These are phyloP conservation scores for Drosophila chauvacae DNA, from an alignment of 1,140 invertebrate species.

Conservation along the genomic window DNA sequence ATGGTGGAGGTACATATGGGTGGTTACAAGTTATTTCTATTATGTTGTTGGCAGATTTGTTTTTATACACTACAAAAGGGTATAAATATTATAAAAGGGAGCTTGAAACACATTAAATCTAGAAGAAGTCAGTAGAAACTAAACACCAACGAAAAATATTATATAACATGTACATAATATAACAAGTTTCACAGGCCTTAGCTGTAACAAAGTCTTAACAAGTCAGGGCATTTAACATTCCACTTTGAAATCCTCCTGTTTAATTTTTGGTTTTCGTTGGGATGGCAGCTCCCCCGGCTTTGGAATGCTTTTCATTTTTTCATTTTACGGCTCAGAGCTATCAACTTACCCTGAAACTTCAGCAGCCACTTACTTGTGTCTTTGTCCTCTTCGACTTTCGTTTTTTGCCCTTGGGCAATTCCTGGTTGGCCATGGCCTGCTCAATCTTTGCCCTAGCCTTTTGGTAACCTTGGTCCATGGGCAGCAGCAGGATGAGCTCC, in stretches of 20 bases:
- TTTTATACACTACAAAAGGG: not conserved
- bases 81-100: not conserved
- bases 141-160: not conserved
- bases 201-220: not conserved
- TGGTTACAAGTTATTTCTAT: not conserved
- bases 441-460: slow-evolving; percentile 63
- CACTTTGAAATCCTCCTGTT: not conserved
- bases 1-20: not conserved
- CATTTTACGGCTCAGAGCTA: slow-evolving; percentile 8
- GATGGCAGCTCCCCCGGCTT: not conserved
- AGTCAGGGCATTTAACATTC: not conserved
- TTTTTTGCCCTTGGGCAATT: slow-evolving; percentile 23
- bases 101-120: not conserved
- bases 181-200: not conserved
- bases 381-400: slow-evolving; percentile 43
- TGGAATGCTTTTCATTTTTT: slow-evolving; percentile 2
- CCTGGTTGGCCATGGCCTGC: slow-evolving; percentile 28
- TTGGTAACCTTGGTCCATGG: slow-evolving; percentile 36
- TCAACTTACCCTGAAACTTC: slow-evolving; percentile 10
- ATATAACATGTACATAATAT: not conserved
- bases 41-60: not conserved
- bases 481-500: slow-evolving; percentile 55
- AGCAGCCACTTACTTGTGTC: slow-evolving; percentile 25
- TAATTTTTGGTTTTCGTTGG: not conserved
- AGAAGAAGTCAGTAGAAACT: not conserved